Evolutionary conservation across 2,113 vertebrate genomes (phyloP).

Genomic region (Terrapene triunguis): DNA sequence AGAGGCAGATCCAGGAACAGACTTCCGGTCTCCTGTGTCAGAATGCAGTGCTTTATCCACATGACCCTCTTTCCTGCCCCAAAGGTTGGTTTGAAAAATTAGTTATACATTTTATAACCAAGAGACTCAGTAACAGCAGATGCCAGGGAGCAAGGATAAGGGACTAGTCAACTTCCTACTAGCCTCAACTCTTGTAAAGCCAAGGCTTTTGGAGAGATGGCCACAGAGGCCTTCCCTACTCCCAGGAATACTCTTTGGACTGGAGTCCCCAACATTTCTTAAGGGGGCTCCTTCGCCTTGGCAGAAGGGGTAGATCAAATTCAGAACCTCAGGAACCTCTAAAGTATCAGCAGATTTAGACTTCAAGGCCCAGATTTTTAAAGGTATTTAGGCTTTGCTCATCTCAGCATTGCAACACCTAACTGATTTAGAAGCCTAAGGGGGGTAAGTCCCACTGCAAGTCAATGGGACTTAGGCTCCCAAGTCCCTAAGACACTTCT

Average conservation of each 20-base stretch:
- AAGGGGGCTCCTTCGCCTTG: not conserved
- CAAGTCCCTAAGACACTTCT: not conserved
- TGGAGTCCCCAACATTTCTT: not conserved
- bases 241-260: not conserved
- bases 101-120: not conserved
- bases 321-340: not conserved
- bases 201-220: not conserved
- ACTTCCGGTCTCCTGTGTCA: not conserved
- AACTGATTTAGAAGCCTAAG: not conserved
- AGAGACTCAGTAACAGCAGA: not conserved
- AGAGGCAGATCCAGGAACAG: not conserved
- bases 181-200: not conserved
- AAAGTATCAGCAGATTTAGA: not conserved
- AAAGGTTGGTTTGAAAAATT: not conserved
- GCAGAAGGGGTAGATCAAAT: not conserved
- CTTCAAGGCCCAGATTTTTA: not conserved
- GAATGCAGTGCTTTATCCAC: not conserved
- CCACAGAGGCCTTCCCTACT: accelerated
- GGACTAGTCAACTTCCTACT: not conserved
- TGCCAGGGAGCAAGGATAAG: not conserved
- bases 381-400: not conserved
- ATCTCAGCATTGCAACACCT: not conserved
- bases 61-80: not conserved
- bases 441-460: not conserved
- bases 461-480: not conserved